Conservation (phyloP, 2,113 vertebrate genomes). For the Erpornis zantholeuca region DNA sequence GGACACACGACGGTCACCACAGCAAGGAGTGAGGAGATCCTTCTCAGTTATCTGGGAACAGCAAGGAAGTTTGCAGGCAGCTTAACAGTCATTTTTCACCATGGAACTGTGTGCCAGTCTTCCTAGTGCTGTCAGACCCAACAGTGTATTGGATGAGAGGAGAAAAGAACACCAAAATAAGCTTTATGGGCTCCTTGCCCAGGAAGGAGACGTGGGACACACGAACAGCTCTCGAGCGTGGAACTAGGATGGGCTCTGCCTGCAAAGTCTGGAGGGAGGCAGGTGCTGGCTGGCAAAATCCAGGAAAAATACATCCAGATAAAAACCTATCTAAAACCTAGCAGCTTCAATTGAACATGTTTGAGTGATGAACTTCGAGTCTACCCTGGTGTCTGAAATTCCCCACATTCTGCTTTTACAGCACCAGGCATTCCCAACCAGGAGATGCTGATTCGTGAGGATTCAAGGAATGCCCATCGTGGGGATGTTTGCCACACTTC, state of each 20-base stretch:
- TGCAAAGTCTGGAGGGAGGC: not conserved
- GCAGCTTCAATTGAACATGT: not conserved
- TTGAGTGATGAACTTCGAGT: not conserved
- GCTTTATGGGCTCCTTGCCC: not conserved
- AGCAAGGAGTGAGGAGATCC: not conserved
- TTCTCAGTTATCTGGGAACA: not conserved
- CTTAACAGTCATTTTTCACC: not conserved
- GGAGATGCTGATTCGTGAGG: not conserved
- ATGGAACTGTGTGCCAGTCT: not conserved
- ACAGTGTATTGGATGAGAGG: not conserved
- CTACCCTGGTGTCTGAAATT: not conserved
- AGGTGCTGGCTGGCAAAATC: not conserved
- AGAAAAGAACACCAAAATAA: not conserved
- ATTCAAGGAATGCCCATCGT: not conserved
- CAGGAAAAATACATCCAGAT: not conserved
- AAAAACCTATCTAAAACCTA: not conserved
- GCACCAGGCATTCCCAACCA: not conserved
- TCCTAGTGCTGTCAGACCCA: not conserved
- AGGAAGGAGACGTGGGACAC: not conserved
- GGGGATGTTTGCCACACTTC: not conserved
- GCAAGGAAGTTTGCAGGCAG: not conserved
- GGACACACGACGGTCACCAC: not conserved
- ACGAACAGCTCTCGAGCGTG: fast-evolving
- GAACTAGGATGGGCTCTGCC: not conserved
- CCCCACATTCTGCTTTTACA: not conserved